Evolutionary conservation across 2,888 invertebrate species (phyloP).

Genomic region (Heteropelma amictum): DNA sequence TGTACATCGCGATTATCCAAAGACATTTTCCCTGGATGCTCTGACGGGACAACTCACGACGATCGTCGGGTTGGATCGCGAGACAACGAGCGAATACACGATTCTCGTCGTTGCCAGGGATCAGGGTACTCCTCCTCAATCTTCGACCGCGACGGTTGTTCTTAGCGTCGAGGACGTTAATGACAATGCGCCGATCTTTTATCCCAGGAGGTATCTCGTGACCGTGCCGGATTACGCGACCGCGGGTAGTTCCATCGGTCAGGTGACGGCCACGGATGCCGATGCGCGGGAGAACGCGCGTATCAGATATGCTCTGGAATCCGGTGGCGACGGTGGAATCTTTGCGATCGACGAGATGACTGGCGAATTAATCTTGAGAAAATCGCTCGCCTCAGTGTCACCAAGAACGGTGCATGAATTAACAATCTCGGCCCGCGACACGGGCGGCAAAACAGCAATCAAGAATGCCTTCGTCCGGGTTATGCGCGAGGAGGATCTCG

Average conservation of each 20-base stretch:
- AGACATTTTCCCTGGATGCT: slow-evolving; percentile 89
- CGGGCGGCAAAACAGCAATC: slow-evolving; percentile 85
- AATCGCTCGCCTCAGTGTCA: slow-evolving; percentile 77
- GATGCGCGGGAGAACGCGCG: slow-evolving; percentile 94
- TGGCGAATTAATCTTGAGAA: slow-evolving; percentile 84
- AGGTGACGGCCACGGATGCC: slow-evolving; percentile 89
- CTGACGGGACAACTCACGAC: slow-evolving; percentile 92
- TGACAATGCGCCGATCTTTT: slow-evolving; percentile 95
- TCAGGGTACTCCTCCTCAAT: slow-evolving; percentile 93
- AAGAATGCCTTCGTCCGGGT: slow-evolving; percentile 91
- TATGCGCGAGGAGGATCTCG: slow-evolving; percentile 85
- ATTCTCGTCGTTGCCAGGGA: slow-evolving; percentile 93
- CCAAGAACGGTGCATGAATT: slow-evolving; percentile 86
- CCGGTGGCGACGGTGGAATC: slow-evolving; percentile 87
- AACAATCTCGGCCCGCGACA: slow-evolving; percentile 89
- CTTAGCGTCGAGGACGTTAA: slow-evolving; percentile 92
- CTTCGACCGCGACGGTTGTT: slow-evolving; percentile 92
- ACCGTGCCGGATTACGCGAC: slow-evolving; percentile 85
- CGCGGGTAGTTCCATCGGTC: slow-evolving; percentile 83
- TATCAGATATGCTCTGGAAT: slow-evolving; percentile 88
- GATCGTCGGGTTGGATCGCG: slow-evolving; percentile 88
- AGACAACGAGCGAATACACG: slow-evolving; percentile 87
- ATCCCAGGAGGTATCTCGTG: slow-evolving; percentile 92
- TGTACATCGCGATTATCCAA: slow-evolving; percentile 89
- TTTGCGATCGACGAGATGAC: slow-evolving; percentile 89